Conservation (phyloP, 2,797 vertebrate species). For the Sebastiscus tertius region DNA sequence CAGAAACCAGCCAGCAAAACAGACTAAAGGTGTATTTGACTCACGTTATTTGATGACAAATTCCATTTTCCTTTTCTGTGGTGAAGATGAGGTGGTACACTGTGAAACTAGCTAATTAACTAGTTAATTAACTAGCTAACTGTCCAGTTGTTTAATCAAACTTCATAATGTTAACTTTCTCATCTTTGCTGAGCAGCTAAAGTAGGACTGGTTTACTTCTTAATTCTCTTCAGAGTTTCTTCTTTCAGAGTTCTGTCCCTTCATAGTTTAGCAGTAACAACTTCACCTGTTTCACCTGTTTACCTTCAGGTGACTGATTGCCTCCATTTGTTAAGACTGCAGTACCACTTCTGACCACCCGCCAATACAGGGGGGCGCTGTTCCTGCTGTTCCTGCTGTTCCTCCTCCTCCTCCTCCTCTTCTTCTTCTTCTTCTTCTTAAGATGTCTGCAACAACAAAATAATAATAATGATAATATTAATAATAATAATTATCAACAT, state of each 20-base stretch:
- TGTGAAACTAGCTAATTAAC: neutral
- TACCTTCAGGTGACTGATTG: no score
- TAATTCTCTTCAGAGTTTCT: neutral
- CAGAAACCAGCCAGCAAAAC: neutral
- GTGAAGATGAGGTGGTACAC: no score
- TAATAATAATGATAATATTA: neutral
- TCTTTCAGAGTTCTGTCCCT: no score
- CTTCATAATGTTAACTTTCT: neutral
- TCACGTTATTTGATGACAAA: neutral
- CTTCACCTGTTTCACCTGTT: no score
- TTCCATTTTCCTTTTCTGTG: neutral
- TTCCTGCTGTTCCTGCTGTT: no score
- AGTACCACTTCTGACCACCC: neutral
- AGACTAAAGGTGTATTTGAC: neutral
- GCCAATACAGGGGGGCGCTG: neutral
- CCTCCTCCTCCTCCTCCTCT: no score
- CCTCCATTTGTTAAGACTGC: neutral
- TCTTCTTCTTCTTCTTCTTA: no score
- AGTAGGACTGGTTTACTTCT: no score
- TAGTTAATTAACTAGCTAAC: neutral
- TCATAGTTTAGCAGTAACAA: neutral
- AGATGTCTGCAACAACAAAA: neutral
- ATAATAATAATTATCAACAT: neutral
- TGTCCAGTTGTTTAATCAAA: neutral
- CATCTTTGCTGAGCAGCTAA: rapidly evolving